phyloP scores from a whole-genome alignment of 2,888 invertebrate species.

The Hylaea fasciaria region DNA sequence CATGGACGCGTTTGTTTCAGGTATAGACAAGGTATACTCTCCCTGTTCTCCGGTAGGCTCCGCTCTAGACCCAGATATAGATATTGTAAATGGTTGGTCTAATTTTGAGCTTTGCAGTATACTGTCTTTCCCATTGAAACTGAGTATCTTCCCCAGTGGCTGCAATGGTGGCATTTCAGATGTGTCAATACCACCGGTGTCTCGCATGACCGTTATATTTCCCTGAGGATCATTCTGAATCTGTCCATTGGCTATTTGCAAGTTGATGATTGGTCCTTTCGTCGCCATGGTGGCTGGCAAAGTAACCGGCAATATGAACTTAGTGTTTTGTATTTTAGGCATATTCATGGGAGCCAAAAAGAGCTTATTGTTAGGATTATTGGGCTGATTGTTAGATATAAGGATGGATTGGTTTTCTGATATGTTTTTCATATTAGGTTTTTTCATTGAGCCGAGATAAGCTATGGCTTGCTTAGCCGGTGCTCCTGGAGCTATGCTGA shows the following conservation, averaged over 20 bases:
- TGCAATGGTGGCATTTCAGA: constrained; percentile 77
- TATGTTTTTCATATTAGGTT: constrained; percentile 68
- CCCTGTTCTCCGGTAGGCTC: constrained; percentile 81
- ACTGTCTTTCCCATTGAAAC: constrained; percentile 68
- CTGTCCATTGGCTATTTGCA: constrained; percentile 88
- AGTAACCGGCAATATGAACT: constrained; percentile 81
- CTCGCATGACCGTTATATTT: constrained; percentile 86
- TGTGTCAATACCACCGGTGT: constrained; percentile 62
- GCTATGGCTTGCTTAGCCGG: constrained; percentile 80
- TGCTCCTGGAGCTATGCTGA: constrained; percentile 71
- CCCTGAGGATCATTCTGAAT: constrained; percentile 86
- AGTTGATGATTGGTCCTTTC: constrained; percentile 86
- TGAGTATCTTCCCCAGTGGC: constrained; percentile 67
- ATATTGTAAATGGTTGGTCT: constrained; percentile 73
- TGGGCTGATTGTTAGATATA: constrained; percentile 76
- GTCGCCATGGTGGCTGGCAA: constrained; percentile 83
- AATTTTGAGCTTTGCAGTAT: constrained; percentile 63
- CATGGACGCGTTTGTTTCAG: constrained; percentile 80
- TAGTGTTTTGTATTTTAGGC: constrained; percentile 84
- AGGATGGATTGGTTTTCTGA: constrained; percentile 77
- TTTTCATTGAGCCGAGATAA: constrained; percentile 84
- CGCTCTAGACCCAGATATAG: constrained; percentile 78
- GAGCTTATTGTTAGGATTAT: constrained; percentile 79
- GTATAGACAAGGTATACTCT: constrained; percentile 80
- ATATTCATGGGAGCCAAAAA: constrained; percentile 84